Base-by-base conservation (phyloP, 2,888 invertebrate species). In the Maniola hyperantus region DNA sequence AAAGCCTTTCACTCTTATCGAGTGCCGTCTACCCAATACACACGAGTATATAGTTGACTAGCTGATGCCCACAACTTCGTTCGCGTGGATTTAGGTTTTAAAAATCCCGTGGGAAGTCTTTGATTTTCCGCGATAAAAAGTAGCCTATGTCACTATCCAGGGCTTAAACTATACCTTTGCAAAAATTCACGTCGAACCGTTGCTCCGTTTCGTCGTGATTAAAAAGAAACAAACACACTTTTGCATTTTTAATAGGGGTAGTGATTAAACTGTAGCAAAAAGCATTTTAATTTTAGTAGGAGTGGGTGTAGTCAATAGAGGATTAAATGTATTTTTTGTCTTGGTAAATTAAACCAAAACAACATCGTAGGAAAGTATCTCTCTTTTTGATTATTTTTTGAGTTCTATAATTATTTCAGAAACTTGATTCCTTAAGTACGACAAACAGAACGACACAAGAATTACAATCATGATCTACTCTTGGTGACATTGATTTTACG, bases 1-100 rank as follows among this genome's bases (percentile, higher is more conserved):
- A 89, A 89, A 91, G 89, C 85, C 91, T 91, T 91, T 92, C 91
- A 90, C 91, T 92, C 89, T 91, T 88, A 88, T 87, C 85, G 82
- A 82, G 83, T 72, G 72, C 70, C 72, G 67, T 64, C 61, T 68
- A 36, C 39, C 15, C 36, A 58, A 13, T 51, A 53, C 33, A 67
- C 53, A 55, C 63, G 59, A 68, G 64, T 26, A 26, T 26, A 26
- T 26, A 26, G n/a, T n/a, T n/a, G n/a, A n/a, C n/a, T n/a, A n/a
- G n/a, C n/a, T n/a, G n/a, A n/a, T n/a, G n/a, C n/a, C n/a, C n/a
- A n/a, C n/a, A n/a, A n/a, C n/a, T n/a, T n/a, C n/a, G n/a, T n/a
- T n/a, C n/a, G n/a, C n/a, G n/a, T n/a, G n/a, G n/a, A n/a, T n/a
- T n/a, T n/a, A n/a, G n/a, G n/a, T n/a, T n/a, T n/a, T n/a, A n/a